Evolutionary conservation across 2,888 invertebrate genomes (phyloP).

Genomic region (Theodoxus fluviatilis): DNA sequence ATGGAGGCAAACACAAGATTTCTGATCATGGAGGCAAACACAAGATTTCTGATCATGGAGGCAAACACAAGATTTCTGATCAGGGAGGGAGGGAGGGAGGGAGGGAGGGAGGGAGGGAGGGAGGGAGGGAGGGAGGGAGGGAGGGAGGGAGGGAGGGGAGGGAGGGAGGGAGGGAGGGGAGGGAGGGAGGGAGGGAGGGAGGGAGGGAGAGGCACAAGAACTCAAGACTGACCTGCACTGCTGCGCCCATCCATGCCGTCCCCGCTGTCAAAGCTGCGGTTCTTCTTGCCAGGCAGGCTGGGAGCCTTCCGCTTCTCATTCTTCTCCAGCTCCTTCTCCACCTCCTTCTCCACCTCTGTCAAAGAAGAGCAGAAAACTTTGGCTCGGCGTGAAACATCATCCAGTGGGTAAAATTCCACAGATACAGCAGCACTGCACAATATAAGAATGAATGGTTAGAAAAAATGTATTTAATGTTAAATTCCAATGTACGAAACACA

Average conservation of each 20-base stretch:
- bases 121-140: no score
- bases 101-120: no score
- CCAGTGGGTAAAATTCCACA: neutral
- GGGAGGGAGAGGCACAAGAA: constrained; percentile 7
- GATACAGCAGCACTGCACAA: no score
- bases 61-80: no score
- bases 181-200: no score
- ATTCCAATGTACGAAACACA: neutral
- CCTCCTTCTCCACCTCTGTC: constrained; percentile 93
- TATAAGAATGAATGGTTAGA: no score
- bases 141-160: no score
- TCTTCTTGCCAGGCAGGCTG: constrained; percentile 44
- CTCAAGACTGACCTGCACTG: constrained; percentile 46
- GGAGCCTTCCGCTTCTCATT: constrained; percentile 42
- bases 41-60: no score
- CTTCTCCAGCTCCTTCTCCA: constrained; percentile 87
- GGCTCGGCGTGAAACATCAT: neutral
- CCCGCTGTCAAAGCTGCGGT: constrained; percentile 42
- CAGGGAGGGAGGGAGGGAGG: no score
- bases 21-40: no score
- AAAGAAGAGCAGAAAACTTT: constrained; percentile 43
- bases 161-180: no score
- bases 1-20: no score
- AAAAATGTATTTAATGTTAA: constrained; percentile 10
- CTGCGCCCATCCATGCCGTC: constrained; percentile 45